phyloP scores from a whole-genome alignment of 1,140 invertebrate species.

The Spodoptera litura region DNA sequence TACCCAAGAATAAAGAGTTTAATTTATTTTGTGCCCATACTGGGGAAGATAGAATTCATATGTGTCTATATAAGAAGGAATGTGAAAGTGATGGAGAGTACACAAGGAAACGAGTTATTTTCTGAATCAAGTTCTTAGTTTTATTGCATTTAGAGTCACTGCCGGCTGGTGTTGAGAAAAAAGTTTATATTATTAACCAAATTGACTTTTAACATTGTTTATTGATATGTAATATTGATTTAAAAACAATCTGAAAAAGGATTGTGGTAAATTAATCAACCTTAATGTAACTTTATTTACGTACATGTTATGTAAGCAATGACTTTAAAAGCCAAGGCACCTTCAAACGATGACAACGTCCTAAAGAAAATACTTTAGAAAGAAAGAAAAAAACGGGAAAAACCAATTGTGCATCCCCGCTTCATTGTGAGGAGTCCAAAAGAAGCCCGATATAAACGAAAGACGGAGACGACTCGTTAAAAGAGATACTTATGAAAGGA shows the following conservation, averaged over 20 bases:
- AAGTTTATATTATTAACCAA: neutral
- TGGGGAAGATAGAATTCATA: slow-evolving; percentile 63
- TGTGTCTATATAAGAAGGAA: slow-evolving; percentile 59
- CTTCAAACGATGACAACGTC: slow-evolving; percentile 53
- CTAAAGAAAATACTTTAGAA: slow-evolving; percentile 58
- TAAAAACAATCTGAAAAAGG: neutral
- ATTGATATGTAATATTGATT: neutral
- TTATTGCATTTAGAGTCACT: slow-evolving; percentile 34
- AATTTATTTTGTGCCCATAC: slow-evolving; percentile 49
- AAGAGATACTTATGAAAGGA: slow-evolving; percentile 61
- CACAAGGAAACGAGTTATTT: slow-evolving; percentile 42
- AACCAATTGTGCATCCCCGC: slow-evolving; percentile 58
- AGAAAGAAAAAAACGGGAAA: slow-evolving; percentile 60
- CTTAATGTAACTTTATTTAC: slow-evolving; percentile 27
- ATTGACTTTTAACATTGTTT: neutral
- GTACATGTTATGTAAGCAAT: slow-evolving; percentile 24
- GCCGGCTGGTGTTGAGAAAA: neutral
- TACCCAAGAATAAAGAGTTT: slow-evolving; percentile 53
- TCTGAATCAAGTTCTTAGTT: slow-evolving; percentile 38
- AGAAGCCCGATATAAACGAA: slow-evolving; percentile 60
- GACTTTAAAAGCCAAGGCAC: slow-evolving; percentile 49
- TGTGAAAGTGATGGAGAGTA: slow-evolving; percentile 65
- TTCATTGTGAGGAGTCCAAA: slow-evolving; percentile 61
- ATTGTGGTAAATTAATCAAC: neutral
- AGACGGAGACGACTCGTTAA: slow-evolving; percentile 60